Base-by-base conservation (phyloP, 2,113 vertebrate species). In the Pica pica region DNA sequence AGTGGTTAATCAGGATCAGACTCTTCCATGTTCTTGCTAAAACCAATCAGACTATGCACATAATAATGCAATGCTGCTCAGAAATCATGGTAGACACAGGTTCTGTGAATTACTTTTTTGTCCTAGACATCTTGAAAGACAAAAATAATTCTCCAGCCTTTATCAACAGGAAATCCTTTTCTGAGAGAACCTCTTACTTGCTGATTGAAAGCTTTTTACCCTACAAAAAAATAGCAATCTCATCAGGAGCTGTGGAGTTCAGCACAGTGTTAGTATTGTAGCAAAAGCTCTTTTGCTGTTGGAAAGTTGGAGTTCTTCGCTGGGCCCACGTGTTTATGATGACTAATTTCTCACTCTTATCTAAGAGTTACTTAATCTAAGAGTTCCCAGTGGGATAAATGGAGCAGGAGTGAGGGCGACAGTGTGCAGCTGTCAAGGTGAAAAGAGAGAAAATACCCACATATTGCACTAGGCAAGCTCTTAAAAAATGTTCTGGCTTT, bases 301-400 rank as follows among this genome's bases (percentile, higher is more conserved):
- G 84, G 23, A 77, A 78, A 91, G 75, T 63, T 95, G 92, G 59
- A 95, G 76, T 71, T 93, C 44, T 91, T 93, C 47, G 60, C 50
- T 80, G 82, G 71, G 71, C 76, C 87, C 94, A 93, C 56, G 28
- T 88, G 92, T 95, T 94, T 90, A 47, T 50, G 85, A 93, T 96
- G 95, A 96, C 93, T 96, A 93, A 96, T 94, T 96, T 97, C 88
- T 71, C 94, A 86, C 79, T 92, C 75, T 92, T 93, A 94, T 46
- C 75, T 93, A 70, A 90, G 82, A 88, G 67, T 94, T 95, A 83
- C 78, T 95, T 88, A 83, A 92, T 90, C 75, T 91, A n/a, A 81
- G 96, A 91, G 64, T 74, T 93, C 90, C 88, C 75, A 63, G 68
- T 59, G 75, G 82, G 87, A 92, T 95, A 94, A 91, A 88, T 41